phyloP scores from a whole-genome alignment of 2,888 invertebrate species.

The Stegophylla sp. region DNA sequence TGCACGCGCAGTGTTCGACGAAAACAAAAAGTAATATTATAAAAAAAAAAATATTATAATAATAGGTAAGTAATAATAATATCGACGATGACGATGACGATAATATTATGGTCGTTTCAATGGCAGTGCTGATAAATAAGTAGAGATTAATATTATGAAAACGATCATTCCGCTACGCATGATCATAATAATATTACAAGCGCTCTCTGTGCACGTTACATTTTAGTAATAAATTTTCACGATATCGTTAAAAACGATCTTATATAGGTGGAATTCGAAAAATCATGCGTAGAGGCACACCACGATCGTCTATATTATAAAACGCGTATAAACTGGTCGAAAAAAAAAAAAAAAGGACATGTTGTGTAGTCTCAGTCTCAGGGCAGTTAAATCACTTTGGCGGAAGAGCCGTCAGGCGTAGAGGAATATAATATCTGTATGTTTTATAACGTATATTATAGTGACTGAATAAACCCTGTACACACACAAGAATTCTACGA shows the following conservation, averaged over 20 bases:
- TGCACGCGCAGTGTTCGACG: background rate
- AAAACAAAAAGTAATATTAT: background rate
- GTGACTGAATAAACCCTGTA: background rate
- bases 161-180: background rate
- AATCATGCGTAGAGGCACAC: background rate
- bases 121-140: background rate
- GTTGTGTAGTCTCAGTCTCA: no score
- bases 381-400: background rate
- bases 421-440: no score
- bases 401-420: background rate
- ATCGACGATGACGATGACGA: background rate
- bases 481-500: background rate
- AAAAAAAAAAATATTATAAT: background rate
- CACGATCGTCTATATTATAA: background rate
- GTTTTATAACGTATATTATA: background rate
- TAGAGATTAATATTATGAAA: background rate
- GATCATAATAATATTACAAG: background rate
- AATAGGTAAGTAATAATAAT: background rate
- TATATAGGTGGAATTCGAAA: background rate
- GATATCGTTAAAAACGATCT: conserved; percentile 1
- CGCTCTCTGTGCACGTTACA: background rate
- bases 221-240: background rate
- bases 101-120: background rate
- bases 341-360: background rate
- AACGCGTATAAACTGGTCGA: background rate